Base-by-base conservation (phyloP, 2,113 vertebrate genomes). In the Glaucidium brasilianum region DNA sequence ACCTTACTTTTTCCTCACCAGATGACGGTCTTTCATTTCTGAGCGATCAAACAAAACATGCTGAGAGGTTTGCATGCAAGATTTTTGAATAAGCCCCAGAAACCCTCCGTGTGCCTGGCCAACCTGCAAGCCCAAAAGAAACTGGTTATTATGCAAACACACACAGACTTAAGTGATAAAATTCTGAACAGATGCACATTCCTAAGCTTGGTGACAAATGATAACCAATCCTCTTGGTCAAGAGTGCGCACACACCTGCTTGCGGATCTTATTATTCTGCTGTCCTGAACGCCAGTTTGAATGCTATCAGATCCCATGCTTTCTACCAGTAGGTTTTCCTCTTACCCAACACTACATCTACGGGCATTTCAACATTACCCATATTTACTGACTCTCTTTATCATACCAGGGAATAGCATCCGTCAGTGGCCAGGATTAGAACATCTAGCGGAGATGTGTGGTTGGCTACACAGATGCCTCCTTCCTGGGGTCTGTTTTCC, bases 11-110 rank as follows among this genome's bases (percentile, higher is more conserved):
- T 98, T 98, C 95, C 98, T 98, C 92, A 99, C 99, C 13, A 99
- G 93, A 37, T 99, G 98, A 39, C 99, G 98, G 93, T 99, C 99
- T 91, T 98, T 99, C 97, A 99, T 99, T 98, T 99, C 99, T 1
- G 98, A 99, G 91, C 99, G 98, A 95, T 99, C 99, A 94, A 99
- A 99, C 98, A 99, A 98, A 53, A 99, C 98, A 19, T 99, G 99
- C 68, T 99, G 99, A 94, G 97, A 98, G 13, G 98, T 98, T 94
- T 96, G 98, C 80, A 98, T 98, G 97, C 99, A 99, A 6, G 98
- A 98, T 97, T 98, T 98, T 96, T 99, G 99, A 47, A 99, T 98
- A 88, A 99, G 92, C 71, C 99, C 99, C 98, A 99, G 80, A 90
- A 99, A 86, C 9, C 99, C 99, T n/a, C 99, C 98, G 2, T 99